Evolutionary conservation across 2,888 invertebrate species (phyloP), one percentile per base, ranked within the genome.

Genomic region (Lamellibrachia satsuma): DNA sequence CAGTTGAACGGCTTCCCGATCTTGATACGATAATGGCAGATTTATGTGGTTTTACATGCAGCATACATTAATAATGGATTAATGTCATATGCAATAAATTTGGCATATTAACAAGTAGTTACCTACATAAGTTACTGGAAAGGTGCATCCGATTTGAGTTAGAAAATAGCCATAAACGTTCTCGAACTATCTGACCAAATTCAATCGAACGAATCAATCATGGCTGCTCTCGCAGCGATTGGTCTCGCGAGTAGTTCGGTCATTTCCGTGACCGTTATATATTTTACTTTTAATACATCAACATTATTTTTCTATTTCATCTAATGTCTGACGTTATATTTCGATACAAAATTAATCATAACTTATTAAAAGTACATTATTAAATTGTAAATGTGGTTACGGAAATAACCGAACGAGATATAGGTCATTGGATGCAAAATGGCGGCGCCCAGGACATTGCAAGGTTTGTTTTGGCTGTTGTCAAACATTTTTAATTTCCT

Each of bases 1-100:
- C 75, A 75, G 75, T 75, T 75, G 75, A 75, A 75, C 75, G 75
- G 75, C 75, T 75, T 75, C 75, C 75, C 75, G 75, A 75, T 75
- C 75, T 75, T 75, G 75, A 75, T n/a, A 75, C 75, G 75, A 75
- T 75, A 75, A 75, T 75, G 75, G 75, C 75, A 75, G 22, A 75
- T 75, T 75, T 75, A 22, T 75, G 75, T 75, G 75, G 75, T 75
- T 75, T 75, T 75, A 75, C 75, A 75, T 75, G n/a, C 75, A 75
- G 75, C 75, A 75, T 22, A 22, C 22, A 75, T 6, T 75, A 75
- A n/a, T 75, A 75, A 75, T 75, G 15, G 22, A 75, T 75, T 75
- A 22, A 75, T 75, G 75, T 75, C n/a, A 22, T 75, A 75, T 75
- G 75, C 75, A 22, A 22, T 75, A 22, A 6, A 75, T 75, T 75